phyloP scores from a whole-genome alignment of 2,113 vertebrate genomes.

The Stercorarius parasiticus region DNA sequence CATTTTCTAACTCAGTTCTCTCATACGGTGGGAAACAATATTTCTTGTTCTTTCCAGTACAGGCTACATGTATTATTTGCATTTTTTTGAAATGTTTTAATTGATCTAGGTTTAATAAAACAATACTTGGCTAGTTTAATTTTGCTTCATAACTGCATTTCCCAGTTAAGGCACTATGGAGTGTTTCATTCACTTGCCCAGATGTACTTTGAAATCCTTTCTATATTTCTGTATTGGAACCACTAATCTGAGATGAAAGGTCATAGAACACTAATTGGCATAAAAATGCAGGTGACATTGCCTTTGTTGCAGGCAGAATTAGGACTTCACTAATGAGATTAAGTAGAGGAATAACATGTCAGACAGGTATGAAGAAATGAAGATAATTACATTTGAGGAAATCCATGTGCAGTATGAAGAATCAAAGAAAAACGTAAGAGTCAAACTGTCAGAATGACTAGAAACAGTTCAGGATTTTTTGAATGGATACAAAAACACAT shows the following conservation, averaged over 20 bases:
- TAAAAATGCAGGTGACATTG: neutral
- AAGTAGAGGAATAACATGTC: neutral
- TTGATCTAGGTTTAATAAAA: neutral
- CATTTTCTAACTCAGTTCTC: neutral
- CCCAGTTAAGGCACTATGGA: neutral
- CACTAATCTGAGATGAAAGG: neutral
- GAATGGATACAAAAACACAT: neutral
- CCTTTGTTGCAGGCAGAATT: neutral
- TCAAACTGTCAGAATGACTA: neutral
- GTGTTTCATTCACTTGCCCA: neutral
- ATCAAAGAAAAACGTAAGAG: neutral
- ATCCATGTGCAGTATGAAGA: neutral
- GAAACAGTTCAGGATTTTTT: neutral
- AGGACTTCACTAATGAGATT: neutral
- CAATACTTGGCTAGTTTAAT: neutral
- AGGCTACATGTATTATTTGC: neutral
- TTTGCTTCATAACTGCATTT: neutral
- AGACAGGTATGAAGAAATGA: neutral
- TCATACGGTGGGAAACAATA: neutral
- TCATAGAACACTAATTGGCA: neutral
- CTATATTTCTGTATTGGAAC: neutral
- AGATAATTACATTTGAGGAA: neutral
- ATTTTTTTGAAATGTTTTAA: neutral
- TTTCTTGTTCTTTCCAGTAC: neutral
- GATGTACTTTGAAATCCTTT: neutral